Evolutionary conservation across 2,797 vertebrate species (phyloP), one percentile per base, ranked within the genome.

Genomic region (Epinephelus coioides): DNA sequence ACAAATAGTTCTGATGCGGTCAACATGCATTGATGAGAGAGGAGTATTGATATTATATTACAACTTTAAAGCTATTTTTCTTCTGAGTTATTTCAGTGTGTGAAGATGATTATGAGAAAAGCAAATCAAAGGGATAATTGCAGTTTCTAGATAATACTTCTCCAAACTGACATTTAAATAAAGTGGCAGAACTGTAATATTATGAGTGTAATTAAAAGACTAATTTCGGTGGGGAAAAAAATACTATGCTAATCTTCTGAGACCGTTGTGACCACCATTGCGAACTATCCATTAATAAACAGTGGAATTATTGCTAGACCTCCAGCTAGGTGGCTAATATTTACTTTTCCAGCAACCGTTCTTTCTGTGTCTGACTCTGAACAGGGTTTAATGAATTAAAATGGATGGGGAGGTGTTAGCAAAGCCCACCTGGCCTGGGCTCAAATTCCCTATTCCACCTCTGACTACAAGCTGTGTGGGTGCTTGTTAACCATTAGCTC

Each of bases 401-500:
- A 70, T 57, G n/a, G 44, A 72, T 9, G 14, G 50, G 34, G 60
- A 76, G 54, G 51, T 63, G 63, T 68, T 56, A 44, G 51, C 64
- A 17, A 62, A 74, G 61, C 81, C 73, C 83, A 81, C 73, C 76
- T 87, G 82, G 62, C 71, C 68, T 14, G 13, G 30, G 63, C 69
- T 69, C 57, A 50, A 76, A 63, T 49, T 67, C 76, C 60, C 69
- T 30, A 74, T 77, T 85, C 79, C 82, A 79, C 81, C 73, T 87
- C 82, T 73, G 77, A 76, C 55, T 85, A 69, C 68, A 67, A 62
- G 70, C 82, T 80, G 79, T 50, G 19, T 77, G 66, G 78, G 59
- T 76, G 82, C 88, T 85, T 90, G 91, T 91, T 88, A 86, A 66
- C 80, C 78, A 83, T 83, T 86, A 73, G 83, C 73, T 79, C 49